Evolutionary conservation across 2,888 invertebrate species (phyloP), one percentile per base, ranked within the genome.

Genomic region (Adelognathus sp.): DNA sequence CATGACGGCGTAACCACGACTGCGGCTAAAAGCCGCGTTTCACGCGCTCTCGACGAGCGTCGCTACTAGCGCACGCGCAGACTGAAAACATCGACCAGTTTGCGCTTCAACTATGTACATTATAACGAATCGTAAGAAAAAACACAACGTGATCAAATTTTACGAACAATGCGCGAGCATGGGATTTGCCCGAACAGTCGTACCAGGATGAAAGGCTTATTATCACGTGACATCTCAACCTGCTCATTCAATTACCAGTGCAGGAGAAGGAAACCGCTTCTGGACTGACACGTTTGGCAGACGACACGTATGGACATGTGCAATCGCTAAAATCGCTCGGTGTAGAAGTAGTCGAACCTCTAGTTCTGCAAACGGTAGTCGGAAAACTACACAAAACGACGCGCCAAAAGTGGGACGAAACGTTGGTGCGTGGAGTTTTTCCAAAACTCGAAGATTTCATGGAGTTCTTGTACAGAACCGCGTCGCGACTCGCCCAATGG

Each of bases 131-230:
- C n/a, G 16, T 61, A 58, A 33, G 75, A 61, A 33, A 69, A 75
- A 29, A 67, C 72, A 7, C 27, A 66, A 21, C 61, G 71, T 46
- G 33, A 74, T 6, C n/a, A 66, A 33, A 63, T 63, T n/a, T 77
- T 77, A 69, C 39, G 33, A 77, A 80, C 21, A 77, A 80, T 36
- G 27, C 33, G 1, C 39, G 21, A 14, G 73, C 76, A 14, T 79
- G 78, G 78, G 16, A 41, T 21, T 24, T 72, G n/a, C 36, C 76
- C 11, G 36, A 72, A 60, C 14, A 52, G 6, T 52, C 41, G 2
- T 77, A 74, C 33, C 70, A 70, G 36, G 52, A 78, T 31, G 64
- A 75, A 16, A 41, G 29, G n/a, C 31, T 69, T 2, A 71, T 81
- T 9, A 76, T 81, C 11, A 36, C 50, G 16, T 27, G 27, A 9